phyloP scores from a whole-genome alignment of 2,797 vertebrate species.

The Xiphorhynchus erythropygius region DNA sequence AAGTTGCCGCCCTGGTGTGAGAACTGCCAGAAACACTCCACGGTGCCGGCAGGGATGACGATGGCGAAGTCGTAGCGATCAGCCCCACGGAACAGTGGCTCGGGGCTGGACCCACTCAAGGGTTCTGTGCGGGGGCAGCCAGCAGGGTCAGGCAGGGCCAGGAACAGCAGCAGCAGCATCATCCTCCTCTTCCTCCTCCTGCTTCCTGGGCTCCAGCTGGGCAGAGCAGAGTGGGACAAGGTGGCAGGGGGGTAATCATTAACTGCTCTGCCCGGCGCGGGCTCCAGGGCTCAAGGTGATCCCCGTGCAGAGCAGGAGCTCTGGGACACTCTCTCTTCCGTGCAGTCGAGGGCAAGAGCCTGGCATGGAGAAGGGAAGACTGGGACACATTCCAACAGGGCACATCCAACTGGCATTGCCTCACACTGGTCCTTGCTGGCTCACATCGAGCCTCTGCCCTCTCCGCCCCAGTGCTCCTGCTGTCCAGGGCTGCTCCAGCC shows the following conservation, averaged over 20 bases:
- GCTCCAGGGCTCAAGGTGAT: background rate
- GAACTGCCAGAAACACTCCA: slow-evolving; percentile 94
- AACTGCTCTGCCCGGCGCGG: slow-evolving; percentile 44
- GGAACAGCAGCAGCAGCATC: slow-evolving; percentile 10
- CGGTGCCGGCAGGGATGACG: slow-evolving; percentile 71
- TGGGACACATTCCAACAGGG: accelerated
- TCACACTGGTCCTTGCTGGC: background rate
- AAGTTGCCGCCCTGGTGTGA: slow-evolving; percentile 84
- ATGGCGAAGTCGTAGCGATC: slow-evolving; percentile 90
- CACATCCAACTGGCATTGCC: accelerated
- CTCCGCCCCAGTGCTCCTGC: background rate
- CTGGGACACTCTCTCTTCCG: accelerated
- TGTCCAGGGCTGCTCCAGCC: background rate
- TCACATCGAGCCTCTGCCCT: background rate
- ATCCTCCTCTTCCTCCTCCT: slow-evolving; percentile 20
- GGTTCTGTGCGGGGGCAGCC: slow-evolving; percentile 70
- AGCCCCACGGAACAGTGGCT: slow-evolving; percentile 79
- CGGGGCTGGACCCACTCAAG: slow-evolving; percentile 55
- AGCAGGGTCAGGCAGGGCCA: background rate
- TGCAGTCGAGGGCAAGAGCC: accelerated
- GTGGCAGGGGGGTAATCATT: slow-evolving; percentile 75
- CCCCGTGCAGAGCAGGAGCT: accelerated
- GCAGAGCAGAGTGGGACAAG: background rate
- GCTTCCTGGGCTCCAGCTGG: background rate
- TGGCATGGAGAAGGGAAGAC: background rate